These are phyloP conservation scores for Varanus salvator DNA, from an alignment of 2,113 vertebrate species.

Conservation along the genomic window DNA sequence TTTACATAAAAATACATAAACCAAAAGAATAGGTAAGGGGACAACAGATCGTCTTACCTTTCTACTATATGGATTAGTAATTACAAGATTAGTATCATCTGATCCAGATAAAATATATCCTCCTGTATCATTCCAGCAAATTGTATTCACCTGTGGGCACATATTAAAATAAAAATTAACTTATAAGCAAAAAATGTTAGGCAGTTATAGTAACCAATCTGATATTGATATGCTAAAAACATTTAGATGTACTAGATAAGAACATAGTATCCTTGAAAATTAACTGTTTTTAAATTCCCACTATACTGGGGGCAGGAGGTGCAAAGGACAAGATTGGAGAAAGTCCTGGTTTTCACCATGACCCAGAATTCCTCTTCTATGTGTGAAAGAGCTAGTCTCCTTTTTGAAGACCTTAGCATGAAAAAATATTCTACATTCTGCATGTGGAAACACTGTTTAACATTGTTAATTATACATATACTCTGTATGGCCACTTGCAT, in stretches of 20 bases:
- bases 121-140: slow-evolving; percentile 98
- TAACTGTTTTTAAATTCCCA: background rate
- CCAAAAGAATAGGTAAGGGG: slow-evolving; percentile 22
- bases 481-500: background rate
- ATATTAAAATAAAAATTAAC: slow-evolving; percentile 47
- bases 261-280: background rate
- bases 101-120: slow-evolving; percentile 98
- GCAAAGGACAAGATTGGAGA: background rate
- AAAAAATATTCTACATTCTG: background rate
- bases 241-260: background rate
- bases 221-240: background rate
- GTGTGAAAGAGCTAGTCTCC: background rate
- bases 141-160: slow-evolving; percentile 92
- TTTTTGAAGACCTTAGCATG: background rate
- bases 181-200: slow-evolving; percentile 40
- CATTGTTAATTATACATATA: background rate
- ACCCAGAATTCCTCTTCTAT: background rate
- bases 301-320: no score
- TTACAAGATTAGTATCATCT: slow-evolving; percentile 96
- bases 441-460: background rate
- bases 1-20: background rate
- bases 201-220: background rate
- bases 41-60: slow-evolving; percentile 81
- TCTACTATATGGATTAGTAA: slow-evolving; percentile 96
- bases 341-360: background rate